Evolutionary conservation across 1,140 invertebrate species (phyloP), one percentile per base, ranked within the genome.

Genomic region (Teleopsis dalmanni): DNA sequence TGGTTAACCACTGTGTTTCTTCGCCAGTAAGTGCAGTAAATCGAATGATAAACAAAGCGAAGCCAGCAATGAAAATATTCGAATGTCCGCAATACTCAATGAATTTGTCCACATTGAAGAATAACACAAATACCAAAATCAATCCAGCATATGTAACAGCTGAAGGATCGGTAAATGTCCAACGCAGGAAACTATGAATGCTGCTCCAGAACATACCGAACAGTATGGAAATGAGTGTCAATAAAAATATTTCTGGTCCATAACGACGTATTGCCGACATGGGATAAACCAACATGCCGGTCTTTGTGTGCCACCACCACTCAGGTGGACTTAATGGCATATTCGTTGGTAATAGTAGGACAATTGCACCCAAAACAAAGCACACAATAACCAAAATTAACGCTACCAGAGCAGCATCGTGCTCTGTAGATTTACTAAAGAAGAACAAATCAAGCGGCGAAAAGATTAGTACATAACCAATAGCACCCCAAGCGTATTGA

Each of bases 41-140:
- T 48, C 83, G 75, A 25, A 89, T 71, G 34, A 87, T 85, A 66
- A 88, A 91, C 55, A 87, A 78, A 3, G 83, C 81, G 57, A 90
- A 85, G 18, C 85, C 85, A 33, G 80, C 75, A 54, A 90, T 89
- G 50, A 91, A 78, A 43, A 91, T 75, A 66, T 91, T 89, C 51
- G 85, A 86, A 66, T 90, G 85, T 3, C 88, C 88, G 42, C 87
- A 82, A 66, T 86, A 90, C 67, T 90, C 84, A 3, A 93, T 84
- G 22, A 92, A 76, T 55, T 79, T 80, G 56, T 91, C 87, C 2
- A 87, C 84, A 68, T 83, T 84, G 73, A 65, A 88, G 81, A 36
- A 86, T 69, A 48, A 85, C 65, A 36, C 87, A 82, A 21, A 81
- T 76, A 52, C 86, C 50, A 35, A 82, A 77, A 56, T 78, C 79